Evolutionary conservation across 2,797 vertebrate species (phyloP).

Genomic region (Rhynchotus rufescens): DNA sequence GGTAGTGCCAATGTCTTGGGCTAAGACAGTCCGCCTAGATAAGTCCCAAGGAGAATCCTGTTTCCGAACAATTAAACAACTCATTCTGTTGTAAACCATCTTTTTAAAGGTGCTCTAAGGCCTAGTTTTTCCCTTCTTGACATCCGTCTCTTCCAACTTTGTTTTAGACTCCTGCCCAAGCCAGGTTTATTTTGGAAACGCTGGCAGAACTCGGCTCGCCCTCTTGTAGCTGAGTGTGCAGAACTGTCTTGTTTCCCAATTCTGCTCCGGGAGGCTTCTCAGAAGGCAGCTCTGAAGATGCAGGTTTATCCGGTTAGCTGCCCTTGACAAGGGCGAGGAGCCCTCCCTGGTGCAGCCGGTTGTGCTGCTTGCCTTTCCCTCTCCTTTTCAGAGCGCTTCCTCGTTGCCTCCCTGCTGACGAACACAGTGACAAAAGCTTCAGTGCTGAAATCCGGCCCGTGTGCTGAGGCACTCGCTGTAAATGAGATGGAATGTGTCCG

Average conservation of each 20-base stretch:
- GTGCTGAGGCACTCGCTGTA: not conserved
- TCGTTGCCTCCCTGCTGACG: not conserved
- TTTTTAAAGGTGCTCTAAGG: not conserved
- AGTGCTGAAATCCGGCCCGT: not conserved
- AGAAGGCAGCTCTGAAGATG: constrained; percentile 53
- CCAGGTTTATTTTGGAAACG: not conserved
- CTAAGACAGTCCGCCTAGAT: not conserved
- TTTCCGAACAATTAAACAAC: not conserved
- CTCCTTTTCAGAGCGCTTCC: not conserved
- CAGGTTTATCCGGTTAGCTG: constrained; percentile 64
- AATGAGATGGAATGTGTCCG: not conserved
- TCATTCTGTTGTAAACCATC: not conserved
- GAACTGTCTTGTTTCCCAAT: constrained; percentile 57
- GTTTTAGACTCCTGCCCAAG: not conserved
- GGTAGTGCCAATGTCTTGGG: not conserved
- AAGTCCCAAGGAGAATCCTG: not conserved
- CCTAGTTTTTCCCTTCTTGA: not conserved
- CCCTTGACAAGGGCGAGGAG: not conserved
- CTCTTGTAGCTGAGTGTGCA: not conserved
- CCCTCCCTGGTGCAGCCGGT: not conserved
- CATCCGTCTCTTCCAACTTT: not conserved
- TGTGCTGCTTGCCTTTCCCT: not conserved
- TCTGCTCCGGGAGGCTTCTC: constrained; percentile 40
- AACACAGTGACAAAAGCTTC: not conserved
- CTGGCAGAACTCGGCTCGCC: constrained; percentile 19